Conservation (phyloP, 2,888 invertebrate genomes). For the Chydorus sphaericus region DNA sequence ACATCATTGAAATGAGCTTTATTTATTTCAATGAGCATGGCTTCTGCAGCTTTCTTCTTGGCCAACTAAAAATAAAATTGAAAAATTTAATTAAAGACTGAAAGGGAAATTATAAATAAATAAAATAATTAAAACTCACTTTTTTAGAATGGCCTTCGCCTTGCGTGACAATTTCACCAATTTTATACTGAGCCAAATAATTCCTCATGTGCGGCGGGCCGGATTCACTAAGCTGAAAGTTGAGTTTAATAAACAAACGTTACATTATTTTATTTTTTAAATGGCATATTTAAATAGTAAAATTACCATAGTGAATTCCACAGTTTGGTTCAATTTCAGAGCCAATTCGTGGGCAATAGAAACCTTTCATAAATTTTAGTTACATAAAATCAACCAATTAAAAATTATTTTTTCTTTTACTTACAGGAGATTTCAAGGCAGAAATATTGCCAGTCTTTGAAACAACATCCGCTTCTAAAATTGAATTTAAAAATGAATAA, state of each 20-base stretch:
- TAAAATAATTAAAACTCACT: slow-evolving; percentile 26
- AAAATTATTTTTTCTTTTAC: too few species aligned
- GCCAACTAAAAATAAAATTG: slow-evolving; percentile 39
- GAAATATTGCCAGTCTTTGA: slow-evolving; percentile 41
- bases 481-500: slow-evolving; percentile 16
- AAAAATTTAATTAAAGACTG: slow-evolving; percentile 15
- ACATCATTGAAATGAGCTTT: slow-evolving; percentile 37
- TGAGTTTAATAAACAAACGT: too few species aligned
- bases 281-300: slow-evolving; percentile 16
- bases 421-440: slow-evolving; percentile 85
- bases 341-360: slow-evolving; percentile 94
- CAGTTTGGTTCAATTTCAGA: slow-evolving; percentile 70
- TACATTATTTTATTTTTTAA: too few species aligned
- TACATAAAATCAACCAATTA: too few species aligned
- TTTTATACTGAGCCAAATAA: slow-evolving; percentile 55
- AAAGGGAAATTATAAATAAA: neutral
- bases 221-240: slow-evolving; percentile 47
- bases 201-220: slow-evolving; percentile 94
- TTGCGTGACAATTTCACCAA: slow-evolving; percentile 58
- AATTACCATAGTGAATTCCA: slow-evolving; percentile 76
- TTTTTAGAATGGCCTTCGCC: slow-evolving; percentile 92
- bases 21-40: slow-evolving; percentile 76
- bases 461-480: slow-evolving; percentile 20
- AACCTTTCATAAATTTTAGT: too few species aligned
- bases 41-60: slow-evolving; percentile 81